Conservation (phyloP, 1,140 invertebrate species). For the Lucilia cuprina region DNA sequence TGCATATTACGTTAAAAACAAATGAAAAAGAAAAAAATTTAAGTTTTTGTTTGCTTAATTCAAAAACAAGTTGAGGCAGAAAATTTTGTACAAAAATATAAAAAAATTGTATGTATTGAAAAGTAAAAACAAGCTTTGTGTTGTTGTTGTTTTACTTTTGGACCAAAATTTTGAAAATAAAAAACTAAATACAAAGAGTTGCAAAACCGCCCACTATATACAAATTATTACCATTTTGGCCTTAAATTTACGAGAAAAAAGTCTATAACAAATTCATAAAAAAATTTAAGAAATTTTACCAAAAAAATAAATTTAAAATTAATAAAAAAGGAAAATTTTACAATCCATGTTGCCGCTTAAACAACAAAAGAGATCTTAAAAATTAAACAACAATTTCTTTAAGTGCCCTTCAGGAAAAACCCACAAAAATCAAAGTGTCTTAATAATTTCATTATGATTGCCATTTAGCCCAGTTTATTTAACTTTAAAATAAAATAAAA, state of each 20-base stretch:
- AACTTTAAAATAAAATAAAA: background rate
- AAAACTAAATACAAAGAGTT: conserved; percentile 11
- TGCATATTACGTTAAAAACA: background rate
- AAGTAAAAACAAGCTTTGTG: background rate
- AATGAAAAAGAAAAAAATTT: background rate
- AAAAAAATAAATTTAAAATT: background rate
- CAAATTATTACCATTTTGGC: background rate
- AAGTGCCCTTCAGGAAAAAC: conserved; percentile 13
- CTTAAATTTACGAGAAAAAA: background rate
- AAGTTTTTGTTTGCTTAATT: background rate
- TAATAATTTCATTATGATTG: background rate
- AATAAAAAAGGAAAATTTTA: no score
- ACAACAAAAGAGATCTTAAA: background rate
- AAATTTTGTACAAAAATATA: background rate
- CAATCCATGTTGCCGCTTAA: no score
- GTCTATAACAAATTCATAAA: conserved; percentile 3
- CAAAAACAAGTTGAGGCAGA: background rate
- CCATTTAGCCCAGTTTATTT: background rate
- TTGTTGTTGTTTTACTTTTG: background rate
- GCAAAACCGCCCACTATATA: conserved; percentile 15
- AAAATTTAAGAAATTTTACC: background rate
- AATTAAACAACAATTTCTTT: background rate
- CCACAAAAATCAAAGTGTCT: conserved; percentile 7
- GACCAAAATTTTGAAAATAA: background rate
- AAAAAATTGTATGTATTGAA: background rate